Base-by-base conservation (phyloP, 2,113 vertebrate species). In the Rana temporaria region DNA sequence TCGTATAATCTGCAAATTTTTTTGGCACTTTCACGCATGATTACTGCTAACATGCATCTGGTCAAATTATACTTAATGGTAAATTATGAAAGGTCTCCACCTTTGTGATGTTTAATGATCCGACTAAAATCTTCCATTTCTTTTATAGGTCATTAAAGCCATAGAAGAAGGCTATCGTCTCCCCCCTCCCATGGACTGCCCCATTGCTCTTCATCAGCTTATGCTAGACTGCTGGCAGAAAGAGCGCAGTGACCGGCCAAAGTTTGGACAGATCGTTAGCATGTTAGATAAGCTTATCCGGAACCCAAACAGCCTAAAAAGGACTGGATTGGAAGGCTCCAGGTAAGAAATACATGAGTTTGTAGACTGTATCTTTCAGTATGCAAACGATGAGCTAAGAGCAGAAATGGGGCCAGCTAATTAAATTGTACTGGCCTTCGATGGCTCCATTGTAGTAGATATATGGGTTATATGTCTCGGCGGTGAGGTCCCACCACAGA, bases 211-310 rank as follows among this genome's bases (percentile, higher is more conserved):
- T 42, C 98, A 99, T 87, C 98, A 99, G 91, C 95, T 99, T 86
- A 99, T 99, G 98, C 84, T 99, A 70, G 98, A 99, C 90, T 99
- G 97, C 90, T 99, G 98, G 98, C 97, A 98, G 93, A 95, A 97
- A 86, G 97, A 99, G 78, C 91, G 98, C 52, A 95, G 95, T 0
- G 97, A 98, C 91, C 94, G 98, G 84, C 98, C 98, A 26, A 98
- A 98, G 85, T 99, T 98, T 77, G 96, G 96, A 84, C 98, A 99
- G 93, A 99, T 99, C 1, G 97, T 99, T 91, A 99, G 97, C 95
- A 99, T 99, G 96, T 90, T 99, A 91, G 98, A 99, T 94, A 99
- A 99, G 90, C 96, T 99, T 85, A 99, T 99, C 90, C 96, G 98
- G 79, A 99, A 99, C 85, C 97, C 98, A 73, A 97, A 96, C 92